phyloP scores from a whole-genome alignment of 2,113 vertebrate genomes.

The Tupaia tana region DNA sequence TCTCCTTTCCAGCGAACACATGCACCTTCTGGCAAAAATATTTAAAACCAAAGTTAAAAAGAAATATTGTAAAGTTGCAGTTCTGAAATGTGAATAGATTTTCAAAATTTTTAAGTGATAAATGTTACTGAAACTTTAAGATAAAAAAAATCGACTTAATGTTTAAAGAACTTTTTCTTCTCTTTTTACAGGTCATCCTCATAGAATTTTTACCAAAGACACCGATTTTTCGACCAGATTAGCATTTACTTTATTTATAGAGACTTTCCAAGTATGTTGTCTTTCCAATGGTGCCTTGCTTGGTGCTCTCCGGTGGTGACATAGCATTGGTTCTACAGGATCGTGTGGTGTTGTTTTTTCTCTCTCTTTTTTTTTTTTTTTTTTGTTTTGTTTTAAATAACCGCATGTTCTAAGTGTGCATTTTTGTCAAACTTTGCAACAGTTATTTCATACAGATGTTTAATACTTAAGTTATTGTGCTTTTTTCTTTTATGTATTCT shows the following conservation, averaged over 20 bases:
- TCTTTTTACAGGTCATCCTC: constrained; percentile 94
- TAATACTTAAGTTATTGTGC: constrained; percentile 89
- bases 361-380: constrained; percentile 42
- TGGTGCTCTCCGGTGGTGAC: constrained; percentile 90
- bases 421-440: constrained; percentile 86
- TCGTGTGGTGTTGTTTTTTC: constrained; percentile 85
- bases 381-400: constrained; percentile 73
- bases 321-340: constrained; percentile 89
- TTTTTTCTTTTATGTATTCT: constrained; percentile 87
- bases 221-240: constrained; percentile 99
- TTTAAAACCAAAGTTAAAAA: too few relatives aligned
- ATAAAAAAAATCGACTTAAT: constrained; percentile 36
- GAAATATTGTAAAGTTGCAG: background rate
- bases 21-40: too few relatives aligned
- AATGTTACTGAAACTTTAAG: constrained; percentile 44
- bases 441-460: constrained; percentile 86
- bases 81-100: constrained; percentile 32
- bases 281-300: constrained; percentile 96
- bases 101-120: background rate
- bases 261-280: constrained; percentile 90
- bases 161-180: constrained; percentile 72
- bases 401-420: constrained; percentile 85
- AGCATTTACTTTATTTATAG: constrained; percentile 87
- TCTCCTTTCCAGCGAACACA: too few relatives aligned
- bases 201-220: constrained; percentile 99